Base-by-base conservation (phyloP, 2,888 invertebrate genomes). In the Hesperia comma region DNA sequence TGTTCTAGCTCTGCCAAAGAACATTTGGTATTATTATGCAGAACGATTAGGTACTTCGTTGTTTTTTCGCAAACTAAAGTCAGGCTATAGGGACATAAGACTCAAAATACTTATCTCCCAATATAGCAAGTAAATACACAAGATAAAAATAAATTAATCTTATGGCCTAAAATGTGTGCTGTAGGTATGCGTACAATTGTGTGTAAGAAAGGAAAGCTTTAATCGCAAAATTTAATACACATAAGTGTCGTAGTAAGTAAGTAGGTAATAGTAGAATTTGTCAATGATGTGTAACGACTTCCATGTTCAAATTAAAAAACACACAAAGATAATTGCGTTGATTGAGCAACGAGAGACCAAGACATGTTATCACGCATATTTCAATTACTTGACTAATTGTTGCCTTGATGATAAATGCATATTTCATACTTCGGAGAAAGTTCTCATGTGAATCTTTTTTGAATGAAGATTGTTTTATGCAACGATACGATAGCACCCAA, bases 361-460 rank as follows among this genome's bases (percentile, higher is more conserved):
- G 77, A 75, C 75, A 75, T 78, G 70, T 81, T 85, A 85, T 85
- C 76, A 82, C 85, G 79, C 83, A 83, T 87, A 83, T 82, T 83
- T 84, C 86, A 88, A 89, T 89, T 88, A 86, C 74, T 69, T 72
- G 73, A 72, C 73, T 83, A 88, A 90, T 88, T 88, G 86, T 72
- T 79, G 77, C 73, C 74, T 77, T 76, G 77, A 78, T 79, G 79
- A 80, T 78, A 74, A 72, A 81, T 67, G 70, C 69, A 46, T 60
- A 68, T 69, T 71, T 70, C 67, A 63, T 72, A 72, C 73, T 76
- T 75, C 75, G 76, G 76, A 82, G 83, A 85, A 82, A 85, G 81
- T 88, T 87, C 84, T 86, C 86, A 78, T 84, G 86, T 81, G 85
- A 87, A 81, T 68, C 26, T 71, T 68, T 58, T 64, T 46, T 58